Conservation (phyloP, 2,113 vertebrate genomes). For the Pedionomus torquatus region DNA sequence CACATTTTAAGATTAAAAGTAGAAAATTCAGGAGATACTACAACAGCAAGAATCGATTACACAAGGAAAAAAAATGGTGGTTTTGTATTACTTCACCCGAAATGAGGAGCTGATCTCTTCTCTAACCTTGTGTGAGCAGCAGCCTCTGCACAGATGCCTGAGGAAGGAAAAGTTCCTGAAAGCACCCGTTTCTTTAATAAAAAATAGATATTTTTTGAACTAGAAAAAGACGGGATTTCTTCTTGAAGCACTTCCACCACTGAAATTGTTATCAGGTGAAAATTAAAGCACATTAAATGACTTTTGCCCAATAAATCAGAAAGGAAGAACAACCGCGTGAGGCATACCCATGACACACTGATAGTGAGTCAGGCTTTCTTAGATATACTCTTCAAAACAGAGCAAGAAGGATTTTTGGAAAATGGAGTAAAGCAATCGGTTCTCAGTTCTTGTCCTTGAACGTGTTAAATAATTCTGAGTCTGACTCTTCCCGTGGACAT, state of each 20-base stretch:
- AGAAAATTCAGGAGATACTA: neutral
- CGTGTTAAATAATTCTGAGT: neutral
- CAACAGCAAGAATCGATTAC: neutral
- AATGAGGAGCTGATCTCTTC: neutral
- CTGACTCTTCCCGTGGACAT: neutral
- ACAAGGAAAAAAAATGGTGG: neutral
- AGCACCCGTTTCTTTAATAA: neutral
- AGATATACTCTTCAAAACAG: neutral
- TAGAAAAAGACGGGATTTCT: neutral
- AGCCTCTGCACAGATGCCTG: neutral
- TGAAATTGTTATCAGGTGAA: neutral
- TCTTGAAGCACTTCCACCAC: neutral
- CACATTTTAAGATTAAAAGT: neutral
- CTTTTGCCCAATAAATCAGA: neutral
- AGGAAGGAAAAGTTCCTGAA: neutral
- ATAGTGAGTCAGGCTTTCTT: neutral
- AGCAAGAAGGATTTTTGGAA: neutral
- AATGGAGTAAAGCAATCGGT: neutral
- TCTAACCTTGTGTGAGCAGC: neutral
- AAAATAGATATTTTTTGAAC: neutral
- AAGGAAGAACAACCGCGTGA: neutral
- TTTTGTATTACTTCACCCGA: neutral
- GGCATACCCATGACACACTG: neutral
- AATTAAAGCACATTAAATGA: neutral
- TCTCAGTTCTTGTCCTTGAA: neutral